Evolutionary conservation across 2,797 vertebrate genomes (phyloP).

Genomic region (Tympanoctomys barrerae): DNA sequence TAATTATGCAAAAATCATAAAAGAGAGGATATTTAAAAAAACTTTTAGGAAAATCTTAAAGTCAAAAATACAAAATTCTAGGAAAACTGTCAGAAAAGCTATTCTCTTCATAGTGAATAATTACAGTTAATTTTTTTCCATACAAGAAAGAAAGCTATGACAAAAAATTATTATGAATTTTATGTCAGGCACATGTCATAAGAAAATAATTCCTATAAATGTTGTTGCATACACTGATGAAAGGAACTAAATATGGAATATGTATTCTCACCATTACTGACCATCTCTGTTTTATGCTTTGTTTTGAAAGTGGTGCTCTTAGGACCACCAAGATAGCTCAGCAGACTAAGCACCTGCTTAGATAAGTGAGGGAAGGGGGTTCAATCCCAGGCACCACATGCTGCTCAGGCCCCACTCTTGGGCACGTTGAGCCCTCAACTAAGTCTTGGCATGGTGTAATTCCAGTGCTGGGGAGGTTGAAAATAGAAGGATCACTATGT

Average conservation of each 20-base stretch:
- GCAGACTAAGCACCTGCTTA: too few species aligned
- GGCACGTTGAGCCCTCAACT: too few species aligned
- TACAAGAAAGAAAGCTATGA: background rate
- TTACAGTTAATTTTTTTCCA: background rate
- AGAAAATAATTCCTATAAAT: background rate
- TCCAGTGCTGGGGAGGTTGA: too few species aligned
- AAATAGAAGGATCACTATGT: too few species aligned
- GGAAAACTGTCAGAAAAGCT: background rate
- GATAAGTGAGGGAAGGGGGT: too few species aligned
- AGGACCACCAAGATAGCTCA: too few species aligned
- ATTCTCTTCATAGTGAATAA: background rate
- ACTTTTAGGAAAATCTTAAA: conserved; percentile 50
- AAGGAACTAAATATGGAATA: background rate
- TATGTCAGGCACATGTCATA: background rate
- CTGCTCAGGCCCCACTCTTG: too few species aligned
- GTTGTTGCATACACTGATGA: background rate
- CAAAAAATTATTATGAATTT: background rate
- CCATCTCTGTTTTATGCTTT: background rate
- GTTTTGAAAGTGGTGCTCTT: background rate
- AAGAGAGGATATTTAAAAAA: background rate
- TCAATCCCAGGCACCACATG: too few species aligned
- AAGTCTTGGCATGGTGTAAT: too few species aligned
- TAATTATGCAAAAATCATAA: background rate
- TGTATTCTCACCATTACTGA: background rate
- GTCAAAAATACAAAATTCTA: background rate